Evolutionary conservation across 2,797 vertebrate species (phyloP), one percentile per base, ranked within the genome.

Genomic region (Netta rufina): DNA sequence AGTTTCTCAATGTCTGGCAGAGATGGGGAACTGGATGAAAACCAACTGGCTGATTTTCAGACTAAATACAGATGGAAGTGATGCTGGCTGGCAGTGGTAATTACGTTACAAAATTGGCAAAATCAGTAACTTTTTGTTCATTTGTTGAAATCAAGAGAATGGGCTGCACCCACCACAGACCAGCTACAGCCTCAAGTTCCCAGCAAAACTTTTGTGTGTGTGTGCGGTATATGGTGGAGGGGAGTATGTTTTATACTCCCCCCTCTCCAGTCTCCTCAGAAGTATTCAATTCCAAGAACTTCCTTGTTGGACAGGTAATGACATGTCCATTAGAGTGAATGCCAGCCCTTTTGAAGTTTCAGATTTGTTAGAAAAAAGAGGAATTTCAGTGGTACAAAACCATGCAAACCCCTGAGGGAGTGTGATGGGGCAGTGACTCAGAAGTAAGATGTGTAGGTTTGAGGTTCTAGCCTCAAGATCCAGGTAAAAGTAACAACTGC

Each of bases 1-100:
- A 0, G 56, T 93, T 94, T 93, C 91, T 93, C 89, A 95, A 61
- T 36, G 56, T 47, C 79, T 96, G 93, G 93, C 92, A 92, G 70
- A 89, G 72, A 92, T 16, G 22, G 43, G 66, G 41, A 92, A 83
- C 75, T 96, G 95, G 93, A 93, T 70, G 54, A 86, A 96, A 94
- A 95, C 41, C 93, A 96, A 11, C 58, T 97, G 95, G 91, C 82
- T 75, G 56, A 81, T 72, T 92, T 94, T 94, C 95, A 97, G 84
- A 75, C 79, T 96, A 89, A 96, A 95, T 86, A 96, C 88, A 96
- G 76, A 95, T 91, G 84, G 84, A 77, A 91, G 28, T 41, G 84
- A 80, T 93, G 89, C 84, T 94, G 87, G 75, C 81, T 96, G 93
- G 95, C 79, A 91, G 76, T 41, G 30, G 51, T 62, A 93, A 91